Evolutionary conservation across 2,797 vertebrate species (phyloP).

Genomic region (Falco cherrug): DNA sequence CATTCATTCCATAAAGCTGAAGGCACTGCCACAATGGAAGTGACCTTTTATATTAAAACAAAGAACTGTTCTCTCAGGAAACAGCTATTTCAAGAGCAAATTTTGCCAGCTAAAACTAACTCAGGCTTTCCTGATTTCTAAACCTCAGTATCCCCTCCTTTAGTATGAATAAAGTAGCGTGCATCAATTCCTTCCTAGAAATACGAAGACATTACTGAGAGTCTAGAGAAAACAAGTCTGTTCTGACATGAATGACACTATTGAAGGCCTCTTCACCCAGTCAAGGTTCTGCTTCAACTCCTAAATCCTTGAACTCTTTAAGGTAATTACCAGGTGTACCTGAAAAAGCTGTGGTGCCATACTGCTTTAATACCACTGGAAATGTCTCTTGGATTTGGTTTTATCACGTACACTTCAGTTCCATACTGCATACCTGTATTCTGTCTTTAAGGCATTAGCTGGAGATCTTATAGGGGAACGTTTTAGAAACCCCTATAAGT

Average conservation of each 20-base stretch:
- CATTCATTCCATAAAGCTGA: not conserved
- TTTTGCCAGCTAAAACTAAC: not conserved
- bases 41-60: not conserved
- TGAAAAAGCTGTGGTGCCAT: not conserved
- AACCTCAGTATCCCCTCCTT: not conserved
- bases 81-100: not conserved
- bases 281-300: not conserved
- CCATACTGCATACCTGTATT: not conserved
- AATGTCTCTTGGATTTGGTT: not conserved
- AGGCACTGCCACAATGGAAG: not conserved
- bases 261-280: not conserved
- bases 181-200: not conserved
- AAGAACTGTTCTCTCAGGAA: not conserved
- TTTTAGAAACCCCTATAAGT: not conserved
- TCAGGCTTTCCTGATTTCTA: not conserved
- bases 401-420: not conserved
- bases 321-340: not conserved
- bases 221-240: not conserved
- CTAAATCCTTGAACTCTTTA: not conserved
- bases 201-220: not conserved
- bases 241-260: not conserved
- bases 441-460: accelerated
- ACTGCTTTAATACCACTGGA: not conserved
- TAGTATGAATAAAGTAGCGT: not conserved
- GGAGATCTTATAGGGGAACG: not conserved